A percentile compares a stretch with the other conserved stretches of the same genome.
These are phyloP conservation scores for Drosophila kohkoa DNA, from an alignment of 1,140 invertebrate species.

Conservation along the genomic window DNA sequence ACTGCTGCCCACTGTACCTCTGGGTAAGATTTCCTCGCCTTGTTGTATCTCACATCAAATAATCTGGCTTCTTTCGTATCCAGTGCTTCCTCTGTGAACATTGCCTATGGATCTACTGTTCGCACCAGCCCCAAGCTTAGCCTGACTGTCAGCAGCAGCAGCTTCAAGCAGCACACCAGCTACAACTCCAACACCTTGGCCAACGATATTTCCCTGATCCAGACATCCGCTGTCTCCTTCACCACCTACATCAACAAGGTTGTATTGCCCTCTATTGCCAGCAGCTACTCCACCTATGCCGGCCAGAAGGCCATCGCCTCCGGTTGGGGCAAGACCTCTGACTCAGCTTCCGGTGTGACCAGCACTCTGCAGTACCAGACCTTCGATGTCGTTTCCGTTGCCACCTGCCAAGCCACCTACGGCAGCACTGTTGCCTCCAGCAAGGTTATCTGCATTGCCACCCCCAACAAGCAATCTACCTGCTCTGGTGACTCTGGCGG, in stretches of 20 bases:
- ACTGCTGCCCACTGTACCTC: constrained; percentile 87
- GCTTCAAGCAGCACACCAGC: constrained; percentile 56
- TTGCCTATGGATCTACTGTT: constrained; percentile 57
- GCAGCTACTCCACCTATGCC: constrained; percentile 60
- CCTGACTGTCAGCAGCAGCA: constrained; percentile 48
- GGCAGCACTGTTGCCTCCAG: constrained; percentile 26
- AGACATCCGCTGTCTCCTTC: constrained; percentile 33
- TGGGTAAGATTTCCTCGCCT: constrained; percentile 35
- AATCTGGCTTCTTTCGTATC: not conserved
- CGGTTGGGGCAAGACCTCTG: constrained; percentile 67
- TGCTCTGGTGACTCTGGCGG: constrained; percentile 87
- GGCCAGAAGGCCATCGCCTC: constrained; percentile 61
- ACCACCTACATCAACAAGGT: constrained; percentile 41
- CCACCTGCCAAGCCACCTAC: constrained; percentile 39
- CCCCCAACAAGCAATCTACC: constrained; percentile 64
- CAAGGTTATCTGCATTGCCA: constrained; percentile 63
- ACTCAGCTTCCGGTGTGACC: constrained; percentile 47
- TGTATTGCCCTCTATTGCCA: constrained; percentile 41
- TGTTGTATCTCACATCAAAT: not conserved
- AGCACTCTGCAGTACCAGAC: constrained; percentile 39
- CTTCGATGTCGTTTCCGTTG: constrained; percentile 28
- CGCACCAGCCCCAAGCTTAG: constrained; percentile 52
- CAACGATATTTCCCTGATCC: constrained; percentile 72
- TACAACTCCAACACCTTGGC: constrained; percentile 54
- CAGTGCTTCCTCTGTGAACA: constrained; percentile 60